Evolutionary conservation across 2,113 vertebrate species (phyloP).

Genomic region (Calyptommatus sinebrachiatus): DNA sequence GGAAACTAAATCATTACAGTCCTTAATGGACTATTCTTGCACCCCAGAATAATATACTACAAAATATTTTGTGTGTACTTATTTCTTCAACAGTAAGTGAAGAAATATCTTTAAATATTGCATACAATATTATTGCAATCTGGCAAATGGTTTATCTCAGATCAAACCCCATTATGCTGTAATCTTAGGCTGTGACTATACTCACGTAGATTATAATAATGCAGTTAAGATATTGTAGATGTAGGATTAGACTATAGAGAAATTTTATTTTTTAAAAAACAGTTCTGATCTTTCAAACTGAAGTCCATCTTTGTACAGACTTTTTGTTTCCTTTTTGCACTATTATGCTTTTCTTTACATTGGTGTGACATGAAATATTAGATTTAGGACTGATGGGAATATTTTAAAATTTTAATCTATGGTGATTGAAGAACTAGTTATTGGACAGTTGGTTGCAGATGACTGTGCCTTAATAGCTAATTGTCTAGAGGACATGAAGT

Average conservation of each 20-base stretch:
- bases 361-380: neutral
- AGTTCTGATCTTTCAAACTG: neutral
- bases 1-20: too few relatives aligned
- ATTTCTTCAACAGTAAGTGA: too few relatives aligned
- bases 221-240: too few relatives aligned
- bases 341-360: neutral
- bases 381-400: conserved; percentile 3
- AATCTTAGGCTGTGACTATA: too few relatives aligned
- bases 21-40: too few relatives aligned
- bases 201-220: too few relatives aligned
- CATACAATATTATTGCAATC: too few relatives aligned
- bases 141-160: too few relatives aligned
- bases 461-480: conserved; percentile 12
- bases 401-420: conserved; percentile 14
- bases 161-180: neutral
- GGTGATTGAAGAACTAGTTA: conserved; percentile 7
- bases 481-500: conserved; percentile 10
- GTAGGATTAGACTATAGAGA: neutral
- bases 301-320: neutral
- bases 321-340: neutral
- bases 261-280: neutral
- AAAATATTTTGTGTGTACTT: too few relatives aligned
- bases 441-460: neutral
- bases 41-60: too few relatives aligned
- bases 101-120: neutral